Evolutionary conservation across 2,113 vertebrate species (phyloP), one percentile per base, ranked within the genome.

Genomic region (Odocoileus hemionus): DNA sequence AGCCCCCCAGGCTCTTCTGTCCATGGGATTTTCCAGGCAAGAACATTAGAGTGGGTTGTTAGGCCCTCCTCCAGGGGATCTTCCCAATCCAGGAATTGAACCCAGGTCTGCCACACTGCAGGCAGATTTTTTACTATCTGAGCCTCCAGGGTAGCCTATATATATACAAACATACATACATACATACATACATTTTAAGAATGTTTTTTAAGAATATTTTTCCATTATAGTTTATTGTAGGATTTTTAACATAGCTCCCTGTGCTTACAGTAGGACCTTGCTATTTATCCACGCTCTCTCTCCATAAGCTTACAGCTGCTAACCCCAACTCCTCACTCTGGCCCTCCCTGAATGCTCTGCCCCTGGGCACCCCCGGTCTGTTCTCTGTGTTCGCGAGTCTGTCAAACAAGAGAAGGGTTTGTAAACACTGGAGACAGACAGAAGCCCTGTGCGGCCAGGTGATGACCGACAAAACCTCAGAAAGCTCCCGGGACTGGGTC

Each of bases 311-410:
- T 47, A 10, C 26, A 1, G 9, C 76, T 30, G 76, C 76, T 79
- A 17, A 30, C 26, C 25, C 26, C 43, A 47, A 5, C 26, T 26
- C 7, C 4, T 28, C 1, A 3, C 39, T 45, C 13, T 3, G 0
- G 15, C 74, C n/a, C 8, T 78, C 39, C 74, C 74, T 8, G 13
- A 36, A 28, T 8, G 25, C 25, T 45, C 25, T 47, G 8, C 43
- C 25, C 43, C 43, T 45, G 2, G 76, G 76, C 26, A 30, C 26
- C 43, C 25, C 43, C 7, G 2, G 26, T 30, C 26, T 47, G 43
- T 47, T 1, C 43, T 9, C 76, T 79, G 1, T 3, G 14, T 47
- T 14, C 3, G 3, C 0, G 39, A 78, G 14, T 47, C 43, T 16
- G 14, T 5, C 76, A 79, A 47, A 47, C 16, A 3, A 19, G 67